Conservation (phyloP, 2,113 vertebrate genomes). For the Odocoileus hemionus region DNA sequence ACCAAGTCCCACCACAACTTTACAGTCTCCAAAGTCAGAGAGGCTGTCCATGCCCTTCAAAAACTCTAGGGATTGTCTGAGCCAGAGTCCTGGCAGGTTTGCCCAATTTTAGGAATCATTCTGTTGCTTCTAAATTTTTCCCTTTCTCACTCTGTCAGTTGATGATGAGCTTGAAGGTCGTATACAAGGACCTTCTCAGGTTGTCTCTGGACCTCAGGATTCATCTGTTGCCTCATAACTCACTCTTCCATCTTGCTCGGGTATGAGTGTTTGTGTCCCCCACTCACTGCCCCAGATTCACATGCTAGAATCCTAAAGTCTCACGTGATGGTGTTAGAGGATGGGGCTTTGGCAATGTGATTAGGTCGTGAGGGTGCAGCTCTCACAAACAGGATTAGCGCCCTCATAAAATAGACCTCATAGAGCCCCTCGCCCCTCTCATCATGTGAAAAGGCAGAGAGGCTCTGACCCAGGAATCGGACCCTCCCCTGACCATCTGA, state of each 20-base stretch:
- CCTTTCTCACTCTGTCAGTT: too few relatives aligned
- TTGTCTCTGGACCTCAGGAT: not conserved
- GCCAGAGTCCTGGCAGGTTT: not conserved
- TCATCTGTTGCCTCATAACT: not conserved
- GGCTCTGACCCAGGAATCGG: not conserved
- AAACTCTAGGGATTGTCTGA: not conserved
- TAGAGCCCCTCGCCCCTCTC: not conserved
- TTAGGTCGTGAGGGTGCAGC: not conserved
- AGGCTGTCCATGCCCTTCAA: not conserved
- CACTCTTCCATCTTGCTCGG: not conserved
- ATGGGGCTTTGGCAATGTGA: too few relatives aligned
- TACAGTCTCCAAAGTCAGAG: not conserved
- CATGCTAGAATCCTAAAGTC: not conserved
- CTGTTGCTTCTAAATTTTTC: accelerated
- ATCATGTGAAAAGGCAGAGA: not conserved
- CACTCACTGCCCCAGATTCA: not conserved
- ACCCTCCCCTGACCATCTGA: not conserved
- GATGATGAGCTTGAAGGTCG: not conserved
- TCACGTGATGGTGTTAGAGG: not conserved
- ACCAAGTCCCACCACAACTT: too few relatives aligned
- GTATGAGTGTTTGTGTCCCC: not conserved
- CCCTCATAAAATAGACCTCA: not conserved
- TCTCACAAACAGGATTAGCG: not conserved
- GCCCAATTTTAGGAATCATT: not conserved
- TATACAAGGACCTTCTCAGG: accelerated